phyloP scores from a whole-genome alignment of 2,888 invertebrate species.

The Lochmaea capreae region DNA sequence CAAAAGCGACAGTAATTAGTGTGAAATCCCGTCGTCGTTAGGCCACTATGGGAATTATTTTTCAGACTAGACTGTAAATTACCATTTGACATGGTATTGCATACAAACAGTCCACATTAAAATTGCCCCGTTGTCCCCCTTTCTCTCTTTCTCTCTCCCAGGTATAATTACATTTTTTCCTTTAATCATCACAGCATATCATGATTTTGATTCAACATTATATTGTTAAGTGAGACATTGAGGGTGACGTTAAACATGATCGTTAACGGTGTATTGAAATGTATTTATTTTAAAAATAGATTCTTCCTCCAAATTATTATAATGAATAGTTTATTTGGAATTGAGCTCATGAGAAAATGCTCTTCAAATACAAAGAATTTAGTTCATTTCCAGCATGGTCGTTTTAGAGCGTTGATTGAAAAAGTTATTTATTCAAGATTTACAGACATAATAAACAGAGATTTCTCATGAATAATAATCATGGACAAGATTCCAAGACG shows the following conservation, averaged over 20 bases:
- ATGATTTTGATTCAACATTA: neutral
- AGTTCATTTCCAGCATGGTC: too few species aligned
- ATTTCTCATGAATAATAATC: too few species aligned
- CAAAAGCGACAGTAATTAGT: constrained; percentile 37
- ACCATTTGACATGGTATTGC: constrained; percentile 42
- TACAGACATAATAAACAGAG: too few species aligned
- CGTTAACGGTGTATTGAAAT: neutral
- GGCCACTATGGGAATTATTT: constrained; percentile 40
- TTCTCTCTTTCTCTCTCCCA: too few species aligned
- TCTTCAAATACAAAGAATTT: too few species aligned
- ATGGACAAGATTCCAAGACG: too few species aligned
- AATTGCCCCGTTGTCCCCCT: neutral
- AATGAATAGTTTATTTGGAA: too few species aligned
- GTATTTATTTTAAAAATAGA: too few species aligned
- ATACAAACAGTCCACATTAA: constrained; percentile 39
- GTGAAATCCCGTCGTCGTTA: constrained; percentile 32
- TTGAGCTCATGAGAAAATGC: too few species aligned
- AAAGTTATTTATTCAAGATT: too few species aligned
- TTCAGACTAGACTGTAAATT: constrained; percentile 42
- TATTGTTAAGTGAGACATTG: neutral
- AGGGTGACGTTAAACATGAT: neutral
- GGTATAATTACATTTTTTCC: neutral
- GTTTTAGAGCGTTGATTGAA: too few species aligned
- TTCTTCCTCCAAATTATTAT: too few species aligned
- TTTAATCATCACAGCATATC: neutral